Evolutionary conservation across 2,797 vertebrate genomes (phyloP), one percentile per base, ranked within the genome.

Genomic region (Cirrhinus mrigala): DNA sequence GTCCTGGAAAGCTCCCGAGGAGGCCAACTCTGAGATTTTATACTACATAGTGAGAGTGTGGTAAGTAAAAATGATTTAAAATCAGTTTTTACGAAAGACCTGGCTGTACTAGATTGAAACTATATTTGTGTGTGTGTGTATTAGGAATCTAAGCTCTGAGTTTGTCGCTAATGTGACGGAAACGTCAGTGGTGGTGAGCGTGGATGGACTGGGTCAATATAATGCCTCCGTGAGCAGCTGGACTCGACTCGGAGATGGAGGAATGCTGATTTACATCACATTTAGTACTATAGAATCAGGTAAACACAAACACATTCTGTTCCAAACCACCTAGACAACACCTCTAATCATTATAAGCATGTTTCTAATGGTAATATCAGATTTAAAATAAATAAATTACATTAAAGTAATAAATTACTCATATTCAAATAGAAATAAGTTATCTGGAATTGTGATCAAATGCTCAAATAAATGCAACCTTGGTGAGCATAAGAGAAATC

Each of bases 1-100:
- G 95, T 98, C 97, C 92, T 99, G 98, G 98, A 92, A 96, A 94
- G 95, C 96, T 80, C 97, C 97, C 0, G 82, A 94, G 78, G 94
- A 98, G 92, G 96, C 97, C 94, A 99, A 98, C 94, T 97, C 97
- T 94, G 95, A 98, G 92, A 96, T 99, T 89, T 96, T 98, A 85
- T 97, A 96, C 96, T 99, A 99, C 93, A 92, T 92, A 90, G 95
- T 99, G 91, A 95, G 95, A 86, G 92, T 99, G 92, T 99, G 98
- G 98, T 99, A 95, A 97, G 96, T 95, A 8, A 16, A n/a, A 7
- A 66, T 70, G 15, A 81, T 71, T 79, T 50, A 33, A 52, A 69
- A 12, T 68, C 5, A 22, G 15, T 56, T 50, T 56, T 27, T 73
- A 16, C 3, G 1, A 16, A 8, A 83, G 27, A 60, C 52, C 22